Conservation (phyloP, 2,888 invertebrate species). For the Oligia fasciuncula region DNA sequence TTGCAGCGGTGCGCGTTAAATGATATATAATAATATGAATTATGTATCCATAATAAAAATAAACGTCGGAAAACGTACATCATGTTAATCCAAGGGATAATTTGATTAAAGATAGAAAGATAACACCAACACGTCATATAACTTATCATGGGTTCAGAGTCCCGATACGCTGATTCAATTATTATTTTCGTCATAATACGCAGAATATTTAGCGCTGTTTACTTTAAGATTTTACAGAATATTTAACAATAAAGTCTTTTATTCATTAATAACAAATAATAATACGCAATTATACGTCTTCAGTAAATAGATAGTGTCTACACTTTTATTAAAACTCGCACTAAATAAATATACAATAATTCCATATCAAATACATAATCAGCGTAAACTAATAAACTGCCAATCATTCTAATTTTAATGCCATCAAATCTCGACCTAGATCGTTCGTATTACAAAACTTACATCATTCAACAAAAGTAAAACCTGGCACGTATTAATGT, state of each 20-base stretch:
- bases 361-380: slow-evolving; percentile 2
- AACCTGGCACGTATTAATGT: slow-evolving; percentile 74
- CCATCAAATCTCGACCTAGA: slow-evolving; percentile 53
- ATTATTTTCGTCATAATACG: background rate
- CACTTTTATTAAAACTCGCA: background rate
- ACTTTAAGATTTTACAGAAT: background rate
- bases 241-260: background rate
- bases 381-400: slow-evolving; percentile 31
- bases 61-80: slow-evolving; percentile 18
- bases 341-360: background rate
- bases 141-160: slow-evolving; percentile 34
- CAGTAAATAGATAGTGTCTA: background rate
- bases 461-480: slow-evolving; percentile 58
- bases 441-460: slow-evolving; percentile 40
- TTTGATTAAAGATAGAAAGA: slow-evolving; percentile 31
- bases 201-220: background rate
- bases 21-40: background rate
- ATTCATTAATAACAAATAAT: slow-evolving; percentile 7
- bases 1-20: background rate
- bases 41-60: slow-evolving; percentile 34
- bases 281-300: slow-evolving; percentile 1
- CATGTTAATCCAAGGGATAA: slow-evolving; percentile 45
- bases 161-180: slow-evolving; percentile 10
- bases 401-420: slow-evolving; percentile 35
- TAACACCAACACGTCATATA: slow-evolving; percentile 29